Evolutionary conservation across 2,888 invertebrate genomes (phyloP).

Genomic region (Acanthoscelides obtectus): DNA sequence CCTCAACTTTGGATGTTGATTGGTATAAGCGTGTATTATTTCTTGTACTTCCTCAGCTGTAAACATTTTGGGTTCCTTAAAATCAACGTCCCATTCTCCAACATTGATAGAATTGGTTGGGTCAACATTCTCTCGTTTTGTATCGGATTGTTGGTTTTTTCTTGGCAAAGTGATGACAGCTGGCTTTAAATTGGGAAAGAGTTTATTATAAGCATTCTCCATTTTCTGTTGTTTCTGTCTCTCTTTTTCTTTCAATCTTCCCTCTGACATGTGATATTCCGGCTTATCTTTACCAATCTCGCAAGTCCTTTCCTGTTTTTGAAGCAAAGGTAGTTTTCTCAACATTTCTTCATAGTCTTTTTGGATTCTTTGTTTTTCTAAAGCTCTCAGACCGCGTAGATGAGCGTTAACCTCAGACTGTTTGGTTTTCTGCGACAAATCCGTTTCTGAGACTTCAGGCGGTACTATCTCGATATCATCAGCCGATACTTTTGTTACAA

Average conservation of each 20-base stretch:
- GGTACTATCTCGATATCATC: constrained; percentile 35
- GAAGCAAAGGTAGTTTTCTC: constrained; percentile 45
- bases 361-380: constrained; percentile 50
- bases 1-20: constrained; percentile 26
- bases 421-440: constrained; percentile 31
- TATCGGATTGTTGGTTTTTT: constrained; percentile 4
- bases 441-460: constrained; percentile 32
- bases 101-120: constrained; percentile 15
- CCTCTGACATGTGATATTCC: constrained; percentile 45
- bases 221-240: constrained; percentile 49
- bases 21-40: constrained; percentile 27
- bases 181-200: constrained; percentile 34
- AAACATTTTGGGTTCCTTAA: constrained; percentile 25
- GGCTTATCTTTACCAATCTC: constrained; percentile 39
- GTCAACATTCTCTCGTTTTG: constrained; percentile 12
- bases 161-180: constrained; percentile 37
- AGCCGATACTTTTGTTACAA: constrained; percentile 40
- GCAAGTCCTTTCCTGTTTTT: constrained; percentile 42
- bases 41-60: constrained; percentile 31
- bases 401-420: constrained; percentile 39
- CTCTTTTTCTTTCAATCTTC: constrained; percentile 46
- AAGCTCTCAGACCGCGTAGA: constrained; percentile 48
- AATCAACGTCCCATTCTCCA: constrained; percentile 29
- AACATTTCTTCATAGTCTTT: constrained; percentile 51
- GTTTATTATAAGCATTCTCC: constrained; percentile 51